These are phyloP conservation scores for Apamea sordens DNA, from an alignment of 2,888 invertebrate genomes.

Conservation along the genomic window DNA sequence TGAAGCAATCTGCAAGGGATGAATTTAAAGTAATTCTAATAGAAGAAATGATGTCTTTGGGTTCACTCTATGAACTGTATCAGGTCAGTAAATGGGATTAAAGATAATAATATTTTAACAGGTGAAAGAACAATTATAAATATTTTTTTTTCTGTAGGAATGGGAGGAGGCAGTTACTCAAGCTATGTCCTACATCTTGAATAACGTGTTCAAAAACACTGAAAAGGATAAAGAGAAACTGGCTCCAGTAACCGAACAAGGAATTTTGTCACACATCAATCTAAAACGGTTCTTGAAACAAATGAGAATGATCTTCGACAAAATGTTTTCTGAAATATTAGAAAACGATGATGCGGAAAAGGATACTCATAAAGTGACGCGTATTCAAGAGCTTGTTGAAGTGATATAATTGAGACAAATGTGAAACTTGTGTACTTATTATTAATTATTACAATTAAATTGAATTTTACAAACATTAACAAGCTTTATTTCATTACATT, in stretches of 20 bases:
- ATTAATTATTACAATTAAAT: slow-evolving; percentile 68
- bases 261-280: slow-evolving; percentile 83
- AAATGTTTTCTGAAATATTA: slow-evolving; percentile 74
- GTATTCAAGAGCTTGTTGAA: slow-evolving; percentile 87
- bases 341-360: slow-evolving; percentile 64
- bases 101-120: too few species aligned
- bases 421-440: slow-evolving; percentile 41
- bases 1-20: slow-evolving; percentile 77
- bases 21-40: slow-evolving; percentile 81
- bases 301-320: slow-evolving; percentile 81
- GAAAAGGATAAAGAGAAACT: slow-evolving; percentile 91
- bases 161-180: slow-evolving; percentile 95
- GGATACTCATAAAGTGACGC: slow-evolving; percentile 70
- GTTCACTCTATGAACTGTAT: slow-evolving; percentile 81
- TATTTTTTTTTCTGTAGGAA: slow-evolving; percentile 86
- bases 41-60: slow-evolving; percentile 84
- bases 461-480: slow-evolving; percentile 77
- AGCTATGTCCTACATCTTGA: slow-evolving; percentile 91
- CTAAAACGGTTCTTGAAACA: slow-evolving; percentile 86
- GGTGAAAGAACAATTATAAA: neutral
- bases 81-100: slow-evolving; percentile 75
- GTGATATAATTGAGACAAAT: slow-evolving; percentile 74
- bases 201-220: slow-evolving; percentile 91
- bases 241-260: slow-evolving; percentile 88
- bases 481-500: slow-evolving; percentile 75